These are phyloP conservation scores for human DNA, from an alignment of 2,113 vertebrate genomes.

Conservation along the genomic window GRCh38 chr6:31387001-31387500, in stretches of 20 bases:
- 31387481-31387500: neutral
- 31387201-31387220: no score
- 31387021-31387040: no score
- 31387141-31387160: no score
- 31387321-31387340: neutral
- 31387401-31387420: neutral
- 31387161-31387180: no score
- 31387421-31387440: neutral
- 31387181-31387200: no score
- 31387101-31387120: neutral
- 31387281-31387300: no score
- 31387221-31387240: no score
- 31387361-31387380: neutral
- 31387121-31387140: accelerated
- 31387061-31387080: accelerated
- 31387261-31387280: no score
- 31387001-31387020: no score
- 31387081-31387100: neutral
- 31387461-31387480: neutral
- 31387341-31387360: neutral
- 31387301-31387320: no score
- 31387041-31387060: accelerated
- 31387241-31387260: no score
- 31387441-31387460: neutral
- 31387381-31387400: neutral